Evolutionary conservation across 2,888 invertebrate genomes (phyloP), one percentile per base, ranked within the genome.

Genomic region (Yponomeuta malinellus): DNA sequence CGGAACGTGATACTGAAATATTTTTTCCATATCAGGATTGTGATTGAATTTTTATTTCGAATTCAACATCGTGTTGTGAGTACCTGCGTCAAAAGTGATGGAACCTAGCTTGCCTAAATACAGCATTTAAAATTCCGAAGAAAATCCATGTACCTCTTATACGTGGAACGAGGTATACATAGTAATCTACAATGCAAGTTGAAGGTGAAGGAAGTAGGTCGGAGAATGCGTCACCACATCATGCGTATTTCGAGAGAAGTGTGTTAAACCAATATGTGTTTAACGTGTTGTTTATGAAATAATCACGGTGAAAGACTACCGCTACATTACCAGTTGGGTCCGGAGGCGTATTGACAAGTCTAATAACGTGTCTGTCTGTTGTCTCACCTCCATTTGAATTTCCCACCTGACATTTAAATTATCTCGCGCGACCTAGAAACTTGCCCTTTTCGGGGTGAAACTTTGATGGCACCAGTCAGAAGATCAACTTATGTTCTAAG

Each of bases 261-360:
- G 83, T 83, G 87, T 80, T 88, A 85, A 86, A 83, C 85, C 82
- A 91, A 92, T 90, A 90, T 91, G 90, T 87, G 88, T 87, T 85
- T 88, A 89, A 87, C 90, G 85, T 64, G 68, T 59, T 67, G 9
- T 81, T 84, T 77, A 79, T 85, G 75, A 87, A 89, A 90, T 89
- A 87, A 89, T 87, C 87, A 86, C 78, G 77, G 89, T 86, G 90
- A 91, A 90, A 90, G 90, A 83, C 79, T 76, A 77, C 70, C 65
- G 37, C 71, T 70, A 63, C 3, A 15, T 15, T 6, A 15, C 15
- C 12, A 59, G 15, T 15, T 59, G 12, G 15, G 52, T 15, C 43
- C 52, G 15, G 52, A 59, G 52, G 52, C 52, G 52, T 59, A 59
- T 59, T 59, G 52, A 59, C 52, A 59, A 59, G 12, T 15, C 52